Evolutionary conservation across 2,113 vertebrate species (phyloP).

Genomic region (Aphyosemion australe): DNA sequence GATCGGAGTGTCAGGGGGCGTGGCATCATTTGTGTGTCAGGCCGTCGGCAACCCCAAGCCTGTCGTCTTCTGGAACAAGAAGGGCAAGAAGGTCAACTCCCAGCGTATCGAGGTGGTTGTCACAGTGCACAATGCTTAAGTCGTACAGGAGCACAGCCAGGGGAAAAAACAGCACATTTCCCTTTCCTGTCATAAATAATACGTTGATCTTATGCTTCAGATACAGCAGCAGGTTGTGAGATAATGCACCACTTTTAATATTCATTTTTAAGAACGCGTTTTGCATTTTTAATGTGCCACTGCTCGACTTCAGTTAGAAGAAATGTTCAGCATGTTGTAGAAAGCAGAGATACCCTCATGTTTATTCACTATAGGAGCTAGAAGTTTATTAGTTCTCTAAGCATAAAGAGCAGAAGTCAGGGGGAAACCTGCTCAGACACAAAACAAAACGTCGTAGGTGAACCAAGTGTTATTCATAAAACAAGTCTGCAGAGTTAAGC

Average conservation of each 20-base stretch:
- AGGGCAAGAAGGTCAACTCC: constrained; percentile 98
- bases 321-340: not conserved
- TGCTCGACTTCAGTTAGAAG: not conserved
- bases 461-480: constrained; percentile 1
- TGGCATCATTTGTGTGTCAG: constrained; percentile 97
- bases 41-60: constrained; percentile 93
- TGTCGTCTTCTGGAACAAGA: constrained; percentile 97
- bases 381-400: not conserved
- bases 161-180: constrained; percentile 7
- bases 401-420: not conserved
- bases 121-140: constrained; percentile 66
- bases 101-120: constrained; percentile 96
- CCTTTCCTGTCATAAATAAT: not conserved
- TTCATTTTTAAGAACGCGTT: not conserved
- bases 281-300: not conserved
- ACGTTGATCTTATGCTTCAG: not conserved
- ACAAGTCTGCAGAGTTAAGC: not conserved
- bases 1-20: constrained; percentile 95
- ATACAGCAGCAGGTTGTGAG: not conserved
- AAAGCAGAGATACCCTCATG: not conserved
- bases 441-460: not conserved
- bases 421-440: too few species aligned
- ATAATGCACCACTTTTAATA: not conserved
- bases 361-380: constrained; percentile 1
- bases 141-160: constrained; percentile 13